Evolutionary conservation across 1,140 invertebrate species (phyloP).

Genomic region (Scaptomyza graminum): DNA sequence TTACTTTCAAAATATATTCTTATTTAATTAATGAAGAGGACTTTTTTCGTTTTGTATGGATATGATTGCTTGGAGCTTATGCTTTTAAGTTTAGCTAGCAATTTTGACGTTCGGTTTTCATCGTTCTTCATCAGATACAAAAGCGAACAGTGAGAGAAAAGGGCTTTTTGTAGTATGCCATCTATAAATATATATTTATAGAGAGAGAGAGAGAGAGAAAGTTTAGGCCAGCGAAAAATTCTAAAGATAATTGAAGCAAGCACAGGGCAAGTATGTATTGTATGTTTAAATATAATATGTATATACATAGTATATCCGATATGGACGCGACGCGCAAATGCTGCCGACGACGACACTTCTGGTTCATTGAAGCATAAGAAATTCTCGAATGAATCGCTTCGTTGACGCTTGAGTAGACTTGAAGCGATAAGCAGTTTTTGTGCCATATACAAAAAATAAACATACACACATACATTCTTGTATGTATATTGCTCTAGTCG

Average conservation of each 20-base stretch:
- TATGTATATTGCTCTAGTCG: constrained; percentile 60
- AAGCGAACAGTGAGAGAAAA: too few species aligned
- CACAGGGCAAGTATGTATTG: constrained; percentile 19
- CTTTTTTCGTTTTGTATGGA: too few species aligned
- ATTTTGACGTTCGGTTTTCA: too few species aligned
- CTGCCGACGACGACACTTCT: constrained; percentile 73
- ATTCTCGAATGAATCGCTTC: constrained; percentile 81
- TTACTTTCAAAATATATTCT: too few species aligned
- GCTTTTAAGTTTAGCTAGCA: too few species aligned
- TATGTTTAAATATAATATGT: constrained; percentile 36
- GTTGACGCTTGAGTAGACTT: constrained; percentile 82
- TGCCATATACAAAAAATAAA: constrained; percentile 75
- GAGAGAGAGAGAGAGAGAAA: too few species aligned
- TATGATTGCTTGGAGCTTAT: too few species aligned
- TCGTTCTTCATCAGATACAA: too few species aligned
- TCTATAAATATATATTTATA: not conserved
- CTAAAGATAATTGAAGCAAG: constrained; percentile 2
- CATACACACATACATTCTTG: too few species aligned
- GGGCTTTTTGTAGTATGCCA: not conserved
- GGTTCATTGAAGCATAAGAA: constrained; percentile 82
- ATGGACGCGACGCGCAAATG: constrained; percentile 42
- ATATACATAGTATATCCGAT: constrained; percentile 28
- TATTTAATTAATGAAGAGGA: too few species aligned
- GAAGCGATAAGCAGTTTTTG: constrained; percentile 81
- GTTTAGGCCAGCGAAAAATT: not conserved